Evolutionary conservation across 1,140 invertebrate species (phyloP).

Genomic region (Yoshiicerus persimilis): DNA sequence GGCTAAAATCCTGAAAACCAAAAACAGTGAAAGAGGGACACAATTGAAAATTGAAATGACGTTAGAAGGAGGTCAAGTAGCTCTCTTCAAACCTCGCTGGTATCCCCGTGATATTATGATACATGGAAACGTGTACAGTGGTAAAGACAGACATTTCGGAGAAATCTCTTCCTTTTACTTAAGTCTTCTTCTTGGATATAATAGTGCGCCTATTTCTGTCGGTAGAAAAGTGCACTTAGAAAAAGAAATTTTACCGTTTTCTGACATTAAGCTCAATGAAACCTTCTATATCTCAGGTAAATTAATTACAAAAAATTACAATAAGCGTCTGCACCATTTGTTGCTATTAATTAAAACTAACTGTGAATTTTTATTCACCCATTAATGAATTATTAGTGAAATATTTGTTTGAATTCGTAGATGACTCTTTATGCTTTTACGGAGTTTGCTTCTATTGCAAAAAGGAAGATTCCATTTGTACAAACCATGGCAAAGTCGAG

Average conservation of each 20-base stretch:
- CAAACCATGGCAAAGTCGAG: constrained; percentile 65
- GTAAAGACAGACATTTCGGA: constrained; percentile 88
- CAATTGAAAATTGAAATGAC: constrained; percentile 83
- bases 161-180: constrained; percentile 94
- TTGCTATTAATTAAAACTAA: too few species aligned
- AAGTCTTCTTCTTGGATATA: constrained; percentile 73
- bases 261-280: constrained; percentile 65
- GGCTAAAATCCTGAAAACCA: constrained; percentile 70
- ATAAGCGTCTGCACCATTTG: too few species aligned
- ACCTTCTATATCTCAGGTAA: constrained; percentile 58
- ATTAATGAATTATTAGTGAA: too few species aligned
- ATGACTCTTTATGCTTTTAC: constrained; percentile 72
- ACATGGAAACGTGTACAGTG: constrained; percentile 74
- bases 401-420: constrained; percentile 31
- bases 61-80: constrained; percentile 74
- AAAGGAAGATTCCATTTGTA: constrained; percentile 77
- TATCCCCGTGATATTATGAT: constrained; percentile 75
- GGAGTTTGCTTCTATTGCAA: constrained; percentile 88
- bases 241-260: constrained; percentile 68
- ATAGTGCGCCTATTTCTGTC: constrained; percentile 74
- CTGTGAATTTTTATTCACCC: too few species aligned
- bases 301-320: not conserved
- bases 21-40: constrained; percentile 75
- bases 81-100: constrained; percentile 89
- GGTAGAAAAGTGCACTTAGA: constrained; percentile 75